These are phyloP conservation scores for Podarcis siculus DNA, from an alignment of 2,797 vertebrate genomes.

Conservation along the genomic window DNA sequence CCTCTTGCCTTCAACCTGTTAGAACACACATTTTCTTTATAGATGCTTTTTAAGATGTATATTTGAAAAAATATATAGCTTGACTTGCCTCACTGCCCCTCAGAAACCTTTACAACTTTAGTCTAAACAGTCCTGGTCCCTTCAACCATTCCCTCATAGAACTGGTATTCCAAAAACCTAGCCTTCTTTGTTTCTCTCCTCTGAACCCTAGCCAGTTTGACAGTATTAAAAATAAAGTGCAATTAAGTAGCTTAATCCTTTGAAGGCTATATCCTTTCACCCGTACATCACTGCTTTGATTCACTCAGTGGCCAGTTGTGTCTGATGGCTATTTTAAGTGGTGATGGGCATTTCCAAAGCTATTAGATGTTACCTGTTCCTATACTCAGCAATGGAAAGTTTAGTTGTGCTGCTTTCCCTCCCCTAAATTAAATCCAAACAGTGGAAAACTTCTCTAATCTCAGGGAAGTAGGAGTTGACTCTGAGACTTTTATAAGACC, in stretches of 20 bases:
- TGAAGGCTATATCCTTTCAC: constrained; percentile 6
- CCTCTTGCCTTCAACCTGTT: background rate
- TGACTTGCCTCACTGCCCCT: background rate
- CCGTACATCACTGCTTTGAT: background rate
- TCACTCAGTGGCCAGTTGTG: background rate
- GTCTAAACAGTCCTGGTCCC: constrained; percentile 11
- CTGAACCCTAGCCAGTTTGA: constrained; percentile 1
- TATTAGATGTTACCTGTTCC: background rate
- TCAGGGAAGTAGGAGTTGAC: background rate
- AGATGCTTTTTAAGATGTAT: background rate
- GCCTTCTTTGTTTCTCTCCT: background rate
- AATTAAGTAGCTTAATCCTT: constrained; percentile 26
- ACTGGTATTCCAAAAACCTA: constrained; percentile 2
- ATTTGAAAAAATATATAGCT: background rate
- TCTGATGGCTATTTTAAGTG: background rate
- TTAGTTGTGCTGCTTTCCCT: background rate
- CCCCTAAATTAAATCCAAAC: background rate
- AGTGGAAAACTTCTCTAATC: background rate
- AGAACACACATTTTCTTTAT: background rate
- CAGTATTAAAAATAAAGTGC: constrained; percentile 24
- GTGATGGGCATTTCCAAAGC: background rate
- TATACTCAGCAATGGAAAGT: background rate
- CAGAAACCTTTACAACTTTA: background rate
- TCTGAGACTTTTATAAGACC: background rate
- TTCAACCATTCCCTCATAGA: background rate